Percentiles rank a stretch among this genome's conserved stretches.
Evolutionary conservation across 2,113 vertebrate species (phyloP).

Genomic region (Lepidothrix coronata): DNA sequence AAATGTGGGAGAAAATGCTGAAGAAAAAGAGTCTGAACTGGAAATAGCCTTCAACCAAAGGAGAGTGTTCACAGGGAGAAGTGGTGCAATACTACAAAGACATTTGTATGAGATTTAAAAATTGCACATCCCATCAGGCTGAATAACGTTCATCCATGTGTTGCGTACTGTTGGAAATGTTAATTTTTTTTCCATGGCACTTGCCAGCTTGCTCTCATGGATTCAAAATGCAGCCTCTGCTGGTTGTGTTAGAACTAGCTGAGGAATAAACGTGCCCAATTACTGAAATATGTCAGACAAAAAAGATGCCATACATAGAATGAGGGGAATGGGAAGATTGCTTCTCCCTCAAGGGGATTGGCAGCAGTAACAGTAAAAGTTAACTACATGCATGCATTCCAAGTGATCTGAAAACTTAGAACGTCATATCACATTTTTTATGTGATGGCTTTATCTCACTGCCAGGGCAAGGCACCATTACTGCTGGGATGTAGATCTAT

Average conservation of each 20-base stretch:
- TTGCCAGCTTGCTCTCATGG: slow-evolving; percentile 30
- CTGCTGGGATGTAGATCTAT: not conserved
- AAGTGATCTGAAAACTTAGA: slow-evolving; percentile 18
- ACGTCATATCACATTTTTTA: not conserved
- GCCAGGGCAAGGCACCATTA: not conserved
- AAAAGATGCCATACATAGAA: slow-evolving; percentile 5
- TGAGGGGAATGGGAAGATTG: not conserved
- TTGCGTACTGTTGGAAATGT: slow-evolving; percentile 4
- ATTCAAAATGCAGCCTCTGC: slow-evolving; percentile 36
- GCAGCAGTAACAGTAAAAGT: not conserved
- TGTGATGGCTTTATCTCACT: not conserved
- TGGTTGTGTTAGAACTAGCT: slow-evolving; percentile 41
- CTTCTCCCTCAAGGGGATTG: slow-evolving; percentile 34
- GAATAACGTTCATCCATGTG: slow-evolving; percentile 33
- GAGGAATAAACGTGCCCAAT: slow-evolving; percentile 35
- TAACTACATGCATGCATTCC: not conserved
- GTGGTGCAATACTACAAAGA: not conserved
- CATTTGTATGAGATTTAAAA: slow-evolving; percentile 18
- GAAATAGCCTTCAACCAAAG: not conserved
- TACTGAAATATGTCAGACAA: slow-evolving; percentile 61
- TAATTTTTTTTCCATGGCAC: slow-evolving; percentile 32
- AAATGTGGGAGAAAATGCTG: not conserved
- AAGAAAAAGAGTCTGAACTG: not conserved
- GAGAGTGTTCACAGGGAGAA: not conserved
- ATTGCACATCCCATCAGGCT: not conserved